Evolutionary conservation across 2,888 invertebrate species (phyloP).

Genomic region (Hypena proboscidalis): DNA sequence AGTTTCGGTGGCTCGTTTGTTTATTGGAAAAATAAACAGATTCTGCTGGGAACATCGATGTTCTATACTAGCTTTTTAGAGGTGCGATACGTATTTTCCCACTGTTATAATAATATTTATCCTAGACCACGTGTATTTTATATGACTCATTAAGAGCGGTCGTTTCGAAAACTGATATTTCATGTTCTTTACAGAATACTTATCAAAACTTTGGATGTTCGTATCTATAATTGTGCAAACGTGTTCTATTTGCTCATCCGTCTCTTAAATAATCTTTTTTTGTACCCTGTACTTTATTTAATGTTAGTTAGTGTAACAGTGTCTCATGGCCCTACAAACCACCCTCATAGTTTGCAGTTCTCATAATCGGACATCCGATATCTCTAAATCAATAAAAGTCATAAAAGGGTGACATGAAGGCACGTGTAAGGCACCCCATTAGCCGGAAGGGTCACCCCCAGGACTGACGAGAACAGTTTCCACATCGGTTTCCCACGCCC

Average conservation of each 20-base stretch:
- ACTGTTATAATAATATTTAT: conserved; percentile 26
- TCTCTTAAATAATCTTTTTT: no score
- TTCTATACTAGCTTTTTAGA: conserved; percentile 12
- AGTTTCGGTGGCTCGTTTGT: conserved; percentile 27
- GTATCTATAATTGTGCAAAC: no score
- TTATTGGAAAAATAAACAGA: conserved; percentile 40
- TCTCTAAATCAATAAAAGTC: conserved; percentile 35
- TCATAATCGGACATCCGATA: conserved; percentile 15
- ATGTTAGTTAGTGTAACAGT: no score
- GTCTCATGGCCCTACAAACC: no score
- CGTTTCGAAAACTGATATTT: no score
- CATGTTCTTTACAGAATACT: no score
- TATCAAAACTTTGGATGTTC: no score
- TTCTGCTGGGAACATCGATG: conserved; percentile 28
- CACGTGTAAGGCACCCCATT: conserved; percentile 29
- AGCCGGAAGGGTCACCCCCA: conserved; percentile 77
- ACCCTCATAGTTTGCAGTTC: not conserved
- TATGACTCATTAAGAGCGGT: no score
- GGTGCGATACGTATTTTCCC: conserved; percentile 23
- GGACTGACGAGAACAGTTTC: conserved; percentile 75
- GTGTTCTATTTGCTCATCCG: no score
- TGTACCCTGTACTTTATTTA: no score
- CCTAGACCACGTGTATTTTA: not conserved
- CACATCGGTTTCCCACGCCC: conserved; percentile 78
- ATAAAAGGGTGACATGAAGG: conserved; percentile 16